phyloP scores from a whole-genome alignment of 2,888 invertebrate genomes.

The Parnassius orleans region DNA sequence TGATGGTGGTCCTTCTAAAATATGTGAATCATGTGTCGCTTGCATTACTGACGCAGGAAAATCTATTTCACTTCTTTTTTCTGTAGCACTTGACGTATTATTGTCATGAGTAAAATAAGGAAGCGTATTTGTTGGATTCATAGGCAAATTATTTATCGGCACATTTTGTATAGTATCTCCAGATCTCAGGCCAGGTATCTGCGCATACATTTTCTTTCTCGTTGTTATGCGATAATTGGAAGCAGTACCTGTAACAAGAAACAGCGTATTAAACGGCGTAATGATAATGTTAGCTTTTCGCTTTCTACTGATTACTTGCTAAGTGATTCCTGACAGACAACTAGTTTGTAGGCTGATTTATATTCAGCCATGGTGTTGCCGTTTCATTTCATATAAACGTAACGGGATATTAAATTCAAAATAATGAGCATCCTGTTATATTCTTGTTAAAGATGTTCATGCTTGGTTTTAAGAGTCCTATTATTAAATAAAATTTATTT shows the following conservation, averaged over 20 bases:
- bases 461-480: too few species aligned
- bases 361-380: not conserved
- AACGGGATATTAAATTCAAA: too few species aligned
- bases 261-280: slow-evolving; percentile 11
- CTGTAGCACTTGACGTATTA: not conserved
- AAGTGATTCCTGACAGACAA: slow-evolving; percentile 3
- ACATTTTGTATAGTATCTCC: slow-evolving; percentile 37
- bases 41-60: not conserved
- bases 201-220: slow-evolving; percentile 87
- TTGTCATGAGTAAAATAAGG: slow-evolving; percentile 35
- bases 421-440: too few species aligned
- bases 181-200: slow-evolving; percentile 86
- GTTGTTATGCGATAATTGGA: slow-evolving; percentile 84
- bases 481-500: too few species aligned
- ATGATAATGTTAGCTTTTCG: slow-evolving; percentile 9
- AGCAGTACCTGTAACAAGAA: slow-evolving; percentile 67
- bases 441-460: too few species aligned
- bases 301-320: slow-evolving; percentile 15
- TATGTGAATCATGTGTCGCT: not conserved
- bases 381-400: not conserved
- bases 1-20: not conserved
- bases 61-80: not conserved
- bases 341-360: not conserved
- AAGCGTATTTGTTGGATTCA: slow-evolving; percentile 27
- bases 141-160: slow-evolving; percentile 1